These are phyloP conservation scores for Xanthia togata DNA, from an alignment of 2,888 invertebrate genomes.

Conservation along the genomic window DNA sequence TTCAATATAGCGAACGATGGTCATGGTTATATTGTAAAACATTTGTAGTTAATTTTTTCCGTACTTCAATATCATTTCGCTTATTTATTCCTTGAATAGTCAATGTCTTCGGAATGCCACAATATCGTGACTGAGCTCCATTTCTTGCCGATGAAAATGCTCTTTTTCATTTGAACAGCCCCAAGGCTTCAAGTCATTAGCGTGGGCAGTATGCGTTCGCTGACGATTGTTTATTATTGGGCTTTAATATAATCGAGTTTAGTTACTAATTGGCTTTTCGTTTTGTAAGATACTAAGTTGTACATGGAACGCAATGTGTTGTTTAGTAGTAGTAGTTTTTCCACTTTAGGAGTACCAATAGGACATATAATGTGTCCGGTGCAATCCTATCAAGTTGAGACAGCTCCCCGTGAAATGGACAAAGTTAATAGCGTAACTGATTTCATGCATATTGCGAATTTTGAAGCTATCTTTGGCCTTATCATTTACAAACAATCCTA, in stretches of 20 bases:
- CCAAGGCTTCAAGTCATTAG: constrained; percentile 27
- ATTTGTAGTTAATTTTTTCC: neutral
- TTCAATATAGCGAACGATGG: neutral
- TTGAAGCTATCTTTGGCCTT: neutral
- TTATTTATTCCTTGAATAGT: constrained; percentile 19
- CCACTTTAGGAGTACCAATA: neutral
- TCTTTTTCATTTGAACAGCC: constrained; percentile 20
- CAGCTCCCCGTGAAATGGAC: neutral
- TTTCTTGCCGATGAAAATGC: constrained; percentile 41
- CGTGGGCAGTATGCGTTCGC: constrained; percentile 37
- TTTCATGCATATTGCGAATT: neutral
- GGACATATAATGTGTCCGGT: neutral
- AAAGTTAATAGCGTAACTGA: neutral
- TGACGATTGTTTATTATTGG: constrained; percentile 51
- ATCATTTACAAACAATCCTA: neutral
- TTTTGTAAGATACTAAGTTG: constrained; percentile 25
- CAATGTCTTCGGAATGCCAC: constrained; percentile 35
- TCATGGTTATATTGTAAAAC: neutral
- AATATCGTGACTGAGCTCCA: constrained; percentile 50
- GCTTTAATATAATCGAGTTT: constrained; percentile 44
- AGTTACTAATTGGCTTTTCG: constrained; percentile 43
- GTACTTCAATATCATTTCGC: neutral
- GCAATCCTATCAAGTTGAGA: neutral
- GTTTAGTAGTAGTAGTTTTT: neutral
- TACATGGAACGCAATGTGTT: neutral